Evolutionary conservation across 1,140 invertebrate species (phyloP).

Genomic region (Brachionus calyciflorus): DNA sequence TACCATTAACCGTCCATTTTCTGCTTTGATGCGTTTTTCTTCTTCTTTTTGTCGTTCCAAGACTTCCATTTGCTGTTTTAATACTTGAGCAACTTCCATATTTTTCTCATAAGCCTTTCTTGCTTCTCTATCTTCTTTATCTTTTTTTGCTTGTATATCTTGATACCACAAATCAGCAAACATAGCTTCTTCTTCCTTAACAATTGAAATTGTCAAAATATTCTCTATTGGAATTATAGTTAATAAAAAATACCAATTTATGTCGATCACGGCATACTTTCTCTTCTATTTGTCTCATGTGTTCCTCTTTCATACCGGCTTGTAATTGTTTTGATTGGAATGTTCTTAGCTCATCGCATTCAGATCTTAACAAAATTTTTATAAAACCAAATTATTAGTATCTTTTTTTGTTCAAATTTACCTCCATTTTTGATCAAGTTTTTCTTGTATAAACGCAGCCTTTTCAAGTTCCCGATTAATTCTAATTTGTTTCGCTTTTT

Average conservation of each 20-base stretch:
- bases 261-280: conserved; percentile 9
- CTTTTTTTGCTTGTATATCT: conserved; percentile 46
- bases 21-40: conserved; percentile 26
- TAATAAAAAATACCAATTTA: neutral
- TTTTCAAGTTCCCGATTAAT: conserved; percentile 30
- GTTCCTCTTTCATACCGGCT: conserved; percentile 42
- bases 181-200: conserved; percentile 39
- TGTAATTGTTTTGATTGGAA: conserved; percentile 37
- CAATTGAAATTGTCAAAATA: neutral
- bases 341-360: conserved; percentile 35
- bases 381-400: neutral
- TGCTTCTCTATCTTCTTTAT: conserved; percentile 34
- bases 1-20: conserved; percentile 35
- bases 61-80: conserved; percentile 36
- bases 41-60: conserved; percentile 44
- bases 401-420: neutral
- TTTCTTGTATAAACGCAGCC: conserved; percentile 26
- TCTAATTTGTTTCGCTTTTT: conserved; percentile 34
- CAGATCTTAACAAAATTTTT: neutral
- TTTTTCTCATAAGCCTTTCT: neutral
- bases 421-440: conserved; percentile 47
- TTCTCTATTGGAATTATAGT: neutral
- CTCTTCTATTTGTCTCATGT: conserved; percentile 42
- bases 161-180: conserved; percentile 41
- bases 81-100: neutral